Conservation (phyloP, 1,140 invertebrate species). For the Drosophila suzukii region DNA sequence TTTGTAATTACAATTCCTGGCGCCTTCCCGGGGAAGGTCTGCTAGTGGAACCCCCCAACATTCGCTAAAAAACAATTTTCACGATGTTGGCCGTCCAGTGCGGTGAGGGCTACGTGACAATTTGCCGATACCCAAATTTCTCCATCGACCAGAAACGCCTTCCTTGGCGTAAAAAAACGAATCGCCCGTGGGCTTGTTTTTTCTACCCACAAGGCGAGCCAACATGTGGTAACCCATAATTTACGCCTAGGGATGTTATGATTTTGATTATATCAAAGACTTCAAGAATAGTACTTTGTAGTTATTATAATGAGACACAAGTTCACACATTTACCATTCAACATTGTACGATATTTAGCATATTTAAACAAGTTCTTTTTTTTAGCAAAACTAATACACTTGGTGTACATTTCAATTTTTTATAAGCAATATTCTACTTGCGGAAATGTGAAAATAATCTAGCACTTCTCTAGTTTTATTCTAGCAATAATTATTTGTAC, state of each 20-base stretch:
- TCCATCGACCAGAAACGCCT: constrained; percentile 47
- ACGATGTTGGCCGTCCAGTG: constrained; percentile 53
- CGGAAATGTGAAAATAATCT: no score
- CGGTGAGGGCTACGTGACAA: constrained; percentile 74
- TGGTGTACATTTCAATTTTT: no score
- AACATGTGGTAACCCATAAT: constrained; percentile 82
- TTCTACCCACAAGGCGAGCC: constrained; percentile 60
- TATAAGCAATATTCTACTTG: no score
- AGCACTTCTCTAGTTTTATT: no score
- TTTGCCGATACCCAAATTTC: constrained; percentile 78
- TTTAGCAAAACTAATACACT: no score
- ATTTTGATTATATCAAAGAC: constrained; percentile 55
- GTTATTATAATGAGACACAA: constrained; percentile 7
- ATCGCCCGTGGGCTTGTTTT: constrained; percentile 54
- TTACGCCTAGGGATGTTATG: constrained; percentile 76
- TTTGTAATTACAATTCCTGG: constrained; percentile 76
- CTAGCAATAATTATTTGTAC: no score
- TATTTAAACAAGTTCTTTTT: not conserved
- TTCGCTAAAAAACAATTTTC: constrained; percentile 67
- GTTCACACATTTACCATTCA: not conserved
- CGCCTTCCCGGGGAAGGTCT: constrained; percentile 34
- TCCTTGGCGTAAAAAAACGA: constrained; percentile 59
- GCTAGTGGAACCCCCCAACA: constrained; percentile 40
- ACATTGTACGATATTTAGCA: not conserved
- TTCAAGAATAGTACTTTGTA: constrained; percentile 14